These are phyloP conservation scores for Drosophila chauvacae DNA, from an alignment of 1,140 invertebrate species.

Conservation along the genomic window DNA sequence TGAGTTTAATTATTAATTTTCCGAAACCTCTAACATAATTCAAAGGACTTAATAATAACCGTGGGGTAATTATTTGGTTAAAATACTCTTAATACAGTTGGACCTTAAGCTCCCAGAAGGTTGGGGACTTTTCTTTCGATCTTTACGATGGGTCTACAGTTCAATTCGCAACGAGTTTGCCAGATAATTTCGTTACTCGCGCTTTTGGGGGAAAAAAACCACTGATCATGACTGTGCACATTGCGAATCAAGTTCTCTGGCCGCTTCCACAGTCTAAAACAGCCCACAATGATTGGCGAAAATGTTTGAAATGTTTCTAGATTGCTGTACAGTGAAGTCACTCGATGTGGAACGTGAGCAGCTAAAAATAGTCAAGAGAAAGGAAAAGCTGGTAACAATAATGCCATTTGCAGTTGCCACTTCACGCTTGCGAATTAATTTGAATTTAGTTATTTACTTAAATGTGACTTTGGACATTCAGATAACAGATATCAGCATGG, in stretches of 20 bases:
- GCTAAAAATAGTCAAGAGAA: constrained; percentile 1
- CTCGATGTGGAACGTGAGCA: neutral
- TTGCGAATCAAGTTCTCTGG: constrained; percentile 47
- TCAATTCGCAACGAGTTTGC: constrained; percentile 44
- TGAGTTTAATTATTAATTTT: neutral
- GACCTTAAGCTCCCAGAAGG: constrained; percentile 4
- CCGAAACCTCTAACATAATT: neutral
- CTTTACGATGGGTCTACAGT: constrained; percentile 30
- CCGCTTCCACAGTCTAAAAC: constrained; percentile 40
- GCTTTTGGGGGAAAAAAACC: constrained; percentile 42
- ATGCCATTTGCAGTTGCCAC: neutral
- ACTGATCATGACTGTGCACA: constrained; percentile 54
- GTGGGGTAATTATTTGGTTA: neutral
- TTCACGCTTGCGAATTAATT: neutral
- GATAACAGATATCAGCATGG: constrained; percentile 10
- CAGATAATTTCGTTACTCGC: constrained; percentile 38
- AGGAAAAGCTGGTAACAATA: neutral
- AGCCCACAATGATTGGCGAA: constrained; percentile 57
- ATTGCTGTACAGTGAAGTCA: constrained; percentile 41
- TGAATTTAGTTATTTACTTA: constrained; percentile 3
- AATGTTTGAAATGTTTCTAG: constrained; percentile 48
- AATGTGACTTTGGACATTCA: constrained; percentile 7
- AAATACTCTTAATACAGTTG: neutral
- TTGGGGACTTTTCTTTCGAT: constrained; percentile 15
- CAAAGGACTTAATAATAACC: neutral